Evolutionary conservation across 2,113 vertebrate species (phyloP).

Genomic region (Cettia cetti): DNA sequence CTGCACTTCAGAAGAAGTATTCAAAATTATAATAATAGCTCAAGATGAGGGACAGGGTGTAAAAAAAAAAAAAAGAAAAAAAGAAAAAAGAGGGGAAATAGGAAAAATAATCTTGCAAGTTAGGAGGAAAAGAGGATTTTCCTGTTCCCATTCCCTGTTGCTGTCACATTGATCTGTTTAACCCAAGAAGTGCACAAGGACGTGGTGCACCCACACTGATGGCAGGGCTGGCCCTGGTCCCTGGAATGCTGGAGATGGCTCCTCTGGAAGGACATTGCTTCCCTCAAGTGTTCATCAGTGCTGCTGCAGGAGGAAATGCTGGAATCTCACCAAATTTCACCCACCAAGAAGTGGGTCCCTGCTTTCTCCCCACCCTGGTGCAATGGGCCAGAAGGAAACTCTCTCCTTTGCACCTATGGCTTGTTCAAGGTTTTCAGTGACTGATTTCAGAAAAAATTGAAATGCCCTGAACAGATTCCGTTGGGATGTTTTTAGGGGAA

Average conservation of each 20-base stretch:
- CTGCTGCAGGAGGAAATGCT: neutral
- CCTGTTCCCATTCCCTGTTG: fast-evolving
- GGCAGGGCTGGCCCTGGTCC: neutral
- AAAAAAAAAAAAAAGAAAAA: neutral
- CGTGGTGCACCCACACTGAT: fast-evolving
- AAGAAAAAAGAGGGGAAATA: no score
- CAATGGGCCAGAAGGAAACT: neutral
- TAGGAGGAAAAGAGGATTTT: neutral
- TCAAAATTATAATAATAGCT: neutral
- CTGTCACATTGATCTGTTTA: neutral
- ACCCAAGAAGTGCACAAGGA: neutral
- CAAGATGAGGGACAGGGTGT: neutral
- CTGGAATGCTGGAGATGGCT: neutral
- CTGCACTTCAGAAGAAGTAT: neutral
- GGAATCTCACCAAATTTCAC: neutral
- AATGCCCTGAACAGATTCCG: neutral
- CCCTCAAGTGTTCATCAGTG: neutral
- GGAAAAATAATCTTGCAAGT: neutral
- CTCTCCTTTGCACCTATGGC: neutral
- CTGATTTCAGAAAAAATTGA: neutral
- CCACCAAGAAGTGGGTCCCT: fast-evolving
- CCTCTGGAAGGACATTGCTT: neutral
- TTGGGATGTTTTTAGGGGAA: neutral
- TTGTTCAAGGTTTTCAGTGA: neutral
- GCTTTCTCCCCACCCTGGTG: neutral